Percentiles rank a stretch among this genome's conserved stretches.
Conservation (phyloP, 2,888 invertebrate genomes). For the Encarsia formosa region DNA sequence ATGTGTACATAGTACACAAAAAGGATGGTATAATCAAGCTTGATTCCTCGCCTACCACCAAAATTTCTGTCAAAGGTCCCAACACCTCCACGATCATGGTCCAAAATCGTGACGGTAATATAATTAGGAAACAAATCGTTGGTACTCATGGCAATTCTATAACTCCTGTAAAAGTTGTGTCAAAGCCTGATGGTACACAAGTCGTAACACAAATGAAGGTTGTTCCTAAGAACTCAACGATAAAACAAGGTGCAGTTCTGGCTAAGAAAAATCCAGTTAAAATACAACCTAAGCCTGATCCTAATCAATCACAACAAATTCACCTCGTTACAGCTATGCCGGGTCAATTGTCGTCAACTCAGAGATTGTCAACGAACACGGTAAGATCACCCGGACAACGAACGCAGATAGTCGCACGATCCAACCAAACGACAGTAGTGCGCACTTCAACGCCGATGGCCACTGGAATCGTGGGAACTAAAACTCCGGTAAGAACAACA, state of each 20-base stretch:
- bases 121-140: constrained; percentile 48
- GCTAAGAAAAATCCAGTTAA: constrained; percentile 47
- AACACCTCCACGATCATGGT: constrained; percentile 42
- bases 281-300: constrained; percentile 50
- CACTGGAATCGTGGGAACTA: constrained; percentile 28
- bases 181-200: constrained; percentile 48
- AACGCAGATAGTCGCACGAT: constrained; percentile 15
- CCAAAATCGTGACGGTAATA: constrained; percentile 44
- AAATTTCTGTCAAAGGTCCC: constrained; percentile 50
- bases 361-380: constrained; percentile 35
- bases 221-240: constrained; percentile 39
- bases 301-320: constrained; percentile 44
- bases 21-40: constrained; percentile 72
- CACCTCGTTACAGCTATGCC: constrained; percentile 47
- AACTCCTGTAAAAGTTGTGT: constrained; percentile 47
- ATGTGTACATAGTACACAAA: constrained; percentile 74
- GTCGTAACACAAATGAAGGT: constrained; percentile 50
- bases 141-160: constrained; percentile 36
- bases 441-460: constrained; percentile 18
- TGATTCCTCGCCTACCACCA: constrained; percentile 59
- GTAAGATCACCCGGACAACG: constrained; percentile 7
- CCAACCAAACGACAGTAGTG: constrained; percentile 30
- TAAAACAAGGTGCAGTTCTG: constrained; percentile 28
- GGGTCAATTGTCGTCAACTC: constrained; percentile 38
- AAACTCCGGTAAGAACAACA: constrained; percentile 37